These are phyloP conservation scores for Streptopelia turtur DNA, from an alignment of 2,797 vertebrate species.

Conservation along the genomic window DNA sequence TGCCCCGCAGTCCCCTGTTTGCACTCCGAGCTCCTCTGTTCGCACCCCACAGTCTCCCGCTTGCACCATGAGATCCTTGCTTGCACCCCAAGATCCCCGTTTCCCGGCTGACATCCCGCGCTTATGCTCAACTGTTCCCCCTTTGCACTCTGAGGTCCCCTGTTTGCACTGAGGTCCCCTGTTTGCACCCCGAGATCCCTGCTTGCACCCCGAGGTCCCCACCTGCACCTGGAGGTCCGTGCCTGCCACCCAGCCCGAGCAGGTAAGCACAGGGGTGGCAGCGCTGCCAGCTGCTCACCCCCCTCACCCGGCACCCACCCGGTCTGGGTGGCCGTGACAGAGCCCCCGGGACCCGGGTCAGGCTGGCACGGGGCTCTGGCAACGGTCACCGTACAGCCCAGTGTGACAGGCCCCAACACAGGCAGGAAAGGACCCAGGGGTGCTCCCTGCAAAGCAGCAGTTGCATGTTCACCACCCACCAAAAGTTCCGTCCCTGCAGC, in stretches of 20 bases:
- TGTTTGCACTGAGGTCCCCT: neutral
- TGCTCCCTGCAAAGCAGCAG: neutral
- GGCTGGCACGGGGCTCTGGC: neutral
- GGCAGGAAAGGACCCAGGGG: neutral
- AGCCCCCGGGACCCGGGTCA: neutral
- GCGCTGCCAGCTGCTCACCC: neutral
- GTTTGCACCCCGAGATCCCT: neutral
- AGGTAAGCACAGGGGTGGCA: neutral
- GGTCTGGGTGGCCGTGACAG: neutral
- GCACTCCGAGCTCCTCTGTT: neutral
- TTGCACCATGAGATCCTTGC: neutral
- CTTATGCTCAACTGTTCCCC: neutral
- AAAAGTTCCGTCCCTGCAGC: neutral
- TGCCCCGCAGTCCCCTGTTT: neutral
- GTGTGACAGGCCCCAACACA: neutral
- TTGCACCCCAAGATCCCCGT: neutral
- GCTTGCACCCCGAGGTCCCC: neutral
- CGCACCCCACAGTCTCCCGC: no score
- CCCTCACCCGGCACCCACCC: neutral
- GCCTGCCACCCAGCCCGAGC: neutral
- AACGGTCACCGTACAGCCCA: rapidly evolving
- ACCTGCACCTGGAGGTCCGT: neutral
- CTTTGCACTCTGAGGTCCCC: neutral
- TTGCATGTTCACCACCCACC: neutral
- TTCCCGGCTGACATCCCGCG: neutral